Conservation (phyloP, 1,140 invertebrate genomes). For the Ladona fulva region DNA sequence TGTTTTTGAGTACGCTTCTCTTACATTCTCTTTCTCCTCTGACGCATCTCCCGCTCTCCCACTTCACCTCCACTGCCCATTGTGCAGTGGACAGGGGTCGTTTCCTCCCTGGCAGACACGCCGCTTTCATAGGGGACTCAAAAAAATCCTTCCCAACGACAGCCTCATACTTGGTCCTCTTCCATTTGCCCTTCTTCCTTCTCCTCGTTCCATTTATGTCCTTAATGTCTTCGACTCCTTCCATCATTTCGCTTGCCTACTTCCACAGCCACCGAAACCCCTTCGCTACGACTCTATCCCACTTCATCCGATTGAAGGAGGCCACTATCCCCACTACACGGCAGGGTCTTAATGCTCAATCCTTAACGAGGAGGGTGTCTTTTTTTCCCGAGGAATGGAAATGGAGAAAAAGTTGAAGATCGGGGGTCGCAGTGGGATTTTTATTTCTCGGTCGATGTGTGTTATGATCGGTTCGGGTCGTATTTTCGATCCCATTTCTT, state of each 20-base stretch:
- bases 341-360: background rate
- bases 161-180: background rate
- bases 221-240: background rate
- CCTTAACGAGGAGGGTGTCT: too few relatives aligned
- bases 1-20: too few relatives aligned
- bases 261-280: background rate
- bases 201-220: background rate
- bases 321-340: background rate
- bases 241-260: background rate
- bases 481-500: too few relatives aligned
- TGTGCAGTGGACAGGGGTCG: background rate
- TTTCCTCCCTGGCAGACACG: background rate
- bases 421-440: too few relatives aligned
- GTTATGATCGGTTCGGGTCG: too few relatives aligned
- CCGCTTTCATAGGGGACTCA: background rate
- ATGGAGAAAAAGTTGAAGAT: too few relatives aligned
- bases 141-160: background rate
- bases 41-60: too few relatives aligned
- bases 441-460: too few relatives aligned
- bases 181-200: background rate
- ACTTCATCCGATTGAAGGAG: background rate
- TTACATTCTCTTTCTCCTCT: too few relatives aligned
- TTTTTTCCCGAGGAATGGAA: too few relatives aligned
- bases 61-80: too few relatives aligned
- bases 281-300: background rate